Evolutionary conservation across 2,888 invertebrate species (phyloP).

Genomic region (Azorinus chamasolen): DNA sequence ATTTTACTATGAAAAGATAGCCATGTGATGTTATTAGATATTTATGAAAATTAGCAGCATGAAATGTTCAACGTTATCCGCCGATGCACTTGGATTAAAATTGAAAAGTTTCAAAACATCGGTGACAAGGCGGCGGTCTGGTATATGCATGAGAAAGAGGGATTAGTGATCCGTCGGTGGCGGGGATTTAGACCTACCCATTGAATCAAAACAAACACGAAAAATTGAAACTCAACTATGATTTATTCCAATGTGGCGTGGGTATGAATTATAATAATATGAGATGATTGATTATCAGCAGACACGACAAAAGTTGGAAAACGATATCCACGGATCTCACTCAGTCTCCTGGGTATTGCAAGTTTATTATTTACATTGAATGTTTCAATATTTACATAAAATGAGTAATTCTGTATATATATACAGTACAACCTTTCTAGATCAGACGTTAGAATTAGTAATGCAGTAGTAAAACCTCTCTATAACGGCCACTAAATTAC

Average conservation of each 20-base stretch:
- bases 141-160: slow-evolving; percentile 36
- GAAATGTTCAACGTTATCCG: slow-evolving; percentile 34
- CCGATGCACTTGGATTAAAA: slow-evolving; percentile 21
- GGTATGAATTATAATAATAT: slow-evolving; percentile 29
- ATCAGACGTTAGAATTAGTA: no score
- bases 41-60: slow-evolving; percentile 60
- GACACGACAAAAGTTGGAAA: no score
- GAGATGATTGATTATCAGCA: no score
- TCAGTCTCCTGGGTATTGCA: no score
- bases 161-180: slow-evolving; percentile 26
- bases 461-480: no score
- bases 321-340: no score
- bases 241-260: slow-evolving; percentile 41
- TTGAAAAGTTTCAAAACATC: slow-evolving; percentile 25
- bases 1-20: slow-evolving; percentile 29
- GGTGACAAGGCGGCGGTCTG: slow-evolving; percentile 23
- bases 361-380: no score
- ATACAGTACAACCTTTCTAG: no score
- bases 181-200: slow-evolving; percentile 13
- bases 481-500: no score
- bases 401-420: no score
- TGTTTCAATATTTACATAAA: no score
- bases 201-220: slow-evolving; percentile 35
- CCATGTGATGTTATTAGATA: slow-evolving; percentile 52
- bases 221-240: slow-evolving; percentile 25